Evolutionary conservation across 1,140 invertebrate species (phyloP), one percentile per base, ranked within the genome.

Genomic region (Leptinotarsa texana): DNA sequence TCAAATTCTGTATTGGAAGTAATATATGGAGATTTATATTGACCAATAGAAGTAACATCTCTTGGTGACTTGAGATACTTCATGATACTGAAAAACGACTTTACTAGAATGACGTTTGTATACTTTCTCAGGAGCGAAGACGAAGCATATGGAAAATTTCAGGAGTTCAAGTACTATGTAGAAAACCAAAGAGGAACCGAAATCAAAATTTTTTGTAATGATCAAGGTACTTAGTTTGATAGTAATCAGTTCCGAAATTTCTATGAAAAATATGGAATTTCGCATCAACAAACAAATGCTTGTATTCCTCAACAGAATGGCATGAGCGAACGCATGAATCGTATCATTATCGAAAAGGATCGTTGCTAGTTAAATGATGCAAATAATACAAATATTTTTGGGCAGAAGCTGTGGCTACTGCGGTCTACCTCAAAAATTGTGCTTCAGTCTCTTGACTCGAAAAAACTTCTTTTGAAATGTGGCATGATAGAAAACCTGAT

Each of bases 21-120:
- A 6, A 77, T 85, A 22, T 82, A 85, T 75, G 51, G 72, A 27
- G 83, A 84, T 77, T 24, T 24, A 24, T 24, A 24, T 24, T 2
- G 22, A 24, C 22, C 22, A 24, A 24, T 24, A 3, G 22, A 24
- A 24, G 3, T 24, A 24, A 3, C 22, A 24, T 24, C 3, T 24
- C 22, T 24, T 24, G 22, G 22, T 24, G 22, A 3, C 22, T 24
- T 0, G 22, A 24, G 22, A 24, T 24, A 24, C 22, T 0, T 24
- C 22, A 24, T 24, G 3, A 24, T 8, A 24, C 22, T 24, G 22
- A 24, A 24, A 24, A 3, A 1, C 21, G 73, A 74, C 57, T 63
- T 27, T 4, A 74, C 42, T 63, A 61, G 18, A 69, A 69, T 69
- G 61, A 62, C 62, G 3, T 69, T 69, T 61, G 51, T 18, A 13